A percentile compares a stretch with the other conserved stretches of the same genome.
Evolutionary conservation across 2,888 invertebrate species (phyloP).

Genomic region (Plagodis pulveraria): DNA sequence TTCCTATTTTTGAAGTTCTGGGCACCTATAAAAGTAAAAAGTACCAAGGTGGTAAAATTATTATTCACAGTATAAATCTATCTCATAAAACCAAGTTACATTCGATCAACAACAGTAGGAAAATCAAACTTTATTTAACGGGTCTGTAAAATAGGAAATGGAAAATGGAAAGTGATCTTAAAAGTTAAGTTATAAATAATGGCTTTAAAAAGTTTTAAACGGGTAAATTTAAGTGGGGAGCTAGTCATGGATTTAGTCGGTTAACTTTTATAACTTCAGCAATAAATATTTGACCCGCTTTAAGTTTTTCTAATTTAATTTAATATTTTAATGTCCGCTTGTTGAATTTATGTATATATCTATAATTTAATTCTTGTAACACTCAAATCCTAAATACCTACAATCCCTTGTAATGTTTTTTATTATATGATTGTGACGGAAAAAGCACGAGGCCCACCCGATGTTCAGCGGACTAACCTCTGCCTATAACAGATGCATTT

Average conservation of each 20-base stretch:
- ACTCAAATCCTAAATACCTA: too few species aligned
- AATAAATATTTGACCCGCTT: background rate
- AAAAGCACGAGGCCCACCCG: too few species aligned
- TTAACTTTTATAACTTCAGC: background rate
- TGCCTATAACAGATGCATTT: too few species aligned
- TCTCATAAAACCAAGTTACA: background rate
- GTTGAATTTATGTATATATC: too few species aligned
- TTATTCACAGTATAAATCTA: too few species aligned
- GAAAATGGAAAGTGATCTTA: conserved; percentile 24
- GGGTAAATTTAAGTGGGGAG: conserved; percentile 32
- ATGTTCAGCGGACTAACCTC: too few species aligned
- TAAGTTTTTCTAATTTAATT: background rate
- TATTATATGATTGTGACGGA: too few species aligned
- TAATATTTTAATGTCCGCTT: background rate
- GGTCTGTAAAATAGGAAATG: conserved; percentile 22
- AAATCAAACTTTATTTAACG: conserved; percentile 15
- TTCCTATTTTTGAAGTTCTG: too few species aligned
- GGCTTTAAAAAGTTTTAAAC: conserved; percentile 20
- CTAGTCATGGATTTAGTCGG: conserved; percentile 16
- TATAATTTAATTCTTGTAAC: too few species aligned
- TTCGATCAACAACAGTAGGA: conserved; percentile 14
- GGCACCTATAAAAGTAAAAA: too few species aligned
- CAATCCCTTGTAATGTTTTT: too few species aligned
- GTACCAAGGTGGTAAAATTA: too few species aligned
- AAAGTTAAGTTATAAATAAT: conserved; percentile 26